phyloP scores from a whole-genome alignment of 2,113 vertebrate genomes.

The Macroglossus sobrinus region DNA sequence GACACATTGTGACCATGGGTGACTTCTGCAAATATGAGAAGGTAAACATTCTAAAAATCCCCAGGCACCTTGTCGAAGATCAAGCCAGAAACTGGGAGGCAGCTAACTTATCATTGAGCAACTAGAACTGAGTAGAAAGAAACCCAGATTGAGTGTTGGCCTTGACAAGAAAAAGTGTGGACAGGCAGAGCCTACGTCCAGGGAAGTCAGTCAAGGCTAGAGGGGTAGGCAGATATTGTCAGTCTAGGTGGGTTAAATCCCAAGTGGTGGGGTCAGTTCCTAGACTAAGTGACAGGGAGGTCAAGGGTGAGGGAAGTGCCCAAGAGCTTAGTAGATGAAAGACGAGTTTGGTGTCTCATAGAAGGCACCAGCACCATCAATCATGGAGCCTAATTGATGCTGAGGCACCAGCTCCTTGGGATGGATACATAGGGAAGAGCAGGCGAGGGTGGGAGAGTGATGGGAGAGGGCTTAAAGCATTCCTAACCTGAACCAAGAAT shows the following conservation, averaged over 20 bases:
- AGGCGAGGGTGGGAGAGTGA: neutral
- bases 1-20: neutral
- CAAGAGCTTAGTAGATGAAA: neutral
- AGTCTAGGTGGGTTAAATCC: neutral
- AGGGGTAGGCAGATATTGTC: neutral
- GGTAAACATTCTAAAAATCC: neutral
- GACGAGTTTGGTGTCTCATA: neutral
- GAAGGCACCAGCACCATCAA: neutral
- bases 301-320: neutral
- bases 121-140: neutral
- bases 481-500: neutral
- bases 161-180: neutral
- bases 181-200: neutral
- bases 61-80: neutral
- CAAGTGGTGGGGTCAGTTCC: neutral
- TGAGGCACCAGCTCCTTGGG: neutral
- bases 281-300: neutral
- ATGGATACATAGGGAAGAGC: no score
- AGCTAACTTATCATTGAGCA: neutral
- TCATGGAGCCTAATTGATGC: neutral
- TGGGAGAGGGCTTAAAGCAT: neutral
- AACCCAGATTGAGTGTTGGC: neutral
- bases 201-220: neutral
- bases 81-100: neutral
- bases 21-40: conserved; percentile 29